Evolutionary conservation across 2,888 invertebrate genomes (phyloP).

Genomic region (Lithophane ornitopus): DNA sequence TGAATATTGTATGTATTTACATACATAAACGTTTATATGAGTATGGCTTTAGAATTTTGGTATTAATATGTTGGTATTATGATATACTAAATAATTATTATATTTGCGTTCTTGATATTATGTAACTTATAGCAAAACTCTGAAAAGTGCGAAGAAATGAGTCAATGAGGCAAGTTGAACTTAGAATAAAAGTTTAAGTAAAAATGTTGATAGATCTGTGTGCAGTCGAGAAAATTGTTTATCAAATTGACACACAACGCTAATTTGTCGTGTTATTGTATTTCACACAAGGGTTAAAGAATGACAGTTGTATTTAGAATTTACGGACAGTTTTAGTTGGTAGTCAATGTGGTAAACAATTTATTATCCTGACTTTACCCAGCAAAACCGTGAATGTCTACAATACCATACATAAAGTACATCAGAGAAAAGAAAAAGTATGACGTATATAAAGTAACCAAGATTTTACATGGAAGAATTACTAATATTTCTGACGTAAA

Average conservation of each 20-base stretch:
- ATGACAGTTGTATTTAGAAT: not conserved
- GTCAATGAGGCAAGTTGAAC: not conserved
- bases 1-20: slow-evolving; percentile 13
- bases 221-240: no score
- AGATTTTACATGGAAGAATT: slow-evolving; percentile 23
- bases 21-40: not conserved
- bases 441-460: slow-evolving; percentile 1
- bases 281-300: not conserved
- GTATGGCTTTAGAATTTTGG: not conserved
- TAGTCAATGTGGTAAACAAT: not conserved
- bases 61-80: not conserved
- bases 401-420: not conserved
- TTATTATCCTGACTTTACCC: not conserved
- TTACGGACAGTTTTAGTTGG: not conserved
- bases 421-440: not conserved
- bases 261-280: not conserved
- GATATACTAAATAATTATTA: not conserved
- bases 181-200: no score
- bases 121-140: not conserved
- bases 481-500: slow-evolving; percentile 11
- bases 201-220: not conserved
- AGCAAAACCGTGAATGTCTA: not conserved
- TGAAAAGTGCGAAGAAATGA: not conserved
- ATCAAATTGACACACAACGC: not conserved
- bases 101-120: not conserved